Evolutionary conservation across 1,140 invertebrate genomes (phyloP).

Genomic region (Chironomus striatipennis): DNA sequence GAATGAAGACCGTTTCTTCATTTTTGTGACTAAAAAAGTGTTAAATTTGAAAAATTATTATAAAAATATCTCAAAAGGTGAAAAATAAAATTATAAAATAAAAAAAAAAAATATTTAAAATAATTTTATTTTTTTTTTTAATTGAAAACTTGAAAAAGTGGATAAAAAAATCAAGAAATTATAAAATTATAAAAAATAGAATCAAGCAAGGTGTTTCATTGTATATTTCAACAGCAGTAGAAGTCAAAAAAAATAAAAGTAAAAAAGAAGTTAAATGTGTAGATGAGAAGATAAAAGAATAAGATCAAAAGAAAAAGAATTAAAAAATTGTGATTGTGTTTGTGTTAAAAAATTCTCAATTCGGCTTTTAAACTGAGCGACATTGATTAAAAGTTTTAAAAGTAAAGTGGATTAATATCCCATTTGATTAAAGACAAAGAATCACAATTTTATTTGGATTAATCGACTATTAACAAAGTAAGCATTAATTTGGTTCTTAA

Average conservation of each 20-base stretch:
- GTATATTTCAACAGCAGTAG: not conserved
- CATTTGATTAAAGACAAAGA: too few relatives aligned
- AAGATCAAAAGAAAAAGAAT: slow-evolving; percentile 10
- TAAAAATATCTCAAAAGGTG: not conserved
- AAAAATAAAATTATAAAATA: not conserved
- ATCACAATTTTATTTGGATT: not conserved
- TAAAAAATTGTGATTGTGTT: not conserved
- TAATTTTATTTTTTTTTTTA: too few relatives aligned
- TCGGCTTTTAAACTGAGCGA: not conserved
- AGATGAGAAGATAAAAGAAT: slow-evolving; percentile 17
- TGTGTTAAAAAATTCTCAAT: not conserved
- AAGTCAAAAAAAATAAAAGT: not conserved
- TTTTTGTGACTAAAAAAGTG: not conserved
- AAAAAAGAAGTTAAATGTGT: not conserved
- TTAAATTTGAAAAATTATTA: not conserved
- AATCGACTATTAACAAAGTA: not conserved
- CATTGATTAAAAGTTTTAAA: not conserved
- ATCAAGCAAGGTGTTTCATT: slow-evolving; percentile 19
- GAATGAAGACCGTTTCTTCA: not conserved
- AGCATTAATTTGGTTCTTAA: not conserved
- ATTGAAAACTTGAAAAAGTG: too few relatives aligned
- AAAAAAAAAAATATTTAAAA: too few relatives aligned
- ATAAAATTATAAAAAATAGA: not conserved
- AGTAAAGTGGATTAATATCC: not conserved
- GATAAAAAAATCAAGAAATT: not conserved